Percentiles rank a stretch among this genome's conserved stretches.
These are phyloP conservation scores for Bujurquina vittata DNA, from an alignment of 2,113 vertebrate genomes.

Conservation along the genomic window DNA sequence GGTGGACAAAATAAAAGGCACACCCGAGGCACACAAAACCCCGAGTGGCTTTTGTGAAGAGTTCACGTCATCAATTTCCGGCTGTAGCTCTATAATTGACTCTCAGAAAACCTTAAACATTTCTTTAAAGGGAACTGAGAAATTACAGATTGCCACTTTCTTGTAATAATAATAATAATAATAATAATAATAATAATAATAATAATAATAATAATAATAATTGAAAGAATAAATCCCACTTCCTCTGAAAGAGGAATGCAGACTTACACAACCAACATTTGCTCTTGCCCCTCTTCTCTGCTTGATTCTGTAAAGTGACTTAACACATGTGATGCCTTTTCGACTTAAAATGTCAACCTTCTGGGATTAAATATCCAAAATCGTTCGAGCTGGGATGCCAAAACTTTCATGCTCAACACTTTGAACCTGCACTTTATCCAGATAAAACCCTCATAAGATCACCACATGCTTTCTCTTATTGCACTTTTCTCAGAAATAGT, in stretches of 20 bases:
- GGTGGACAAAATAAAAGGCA: conserved; percentile 15
- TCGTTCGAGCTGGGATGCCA: conserved; percentile 29
- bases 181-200: too few species aligned
- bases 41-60: not conserved
- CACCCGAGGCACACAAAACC: not conserved
- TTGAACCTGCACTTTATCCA: conserved; percentile 1
- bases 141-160: not conserved
- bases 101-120: not conserved
- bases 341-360: not conserved
- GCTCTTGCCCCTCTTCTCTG: not conserved
- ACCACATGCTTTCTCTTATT: conserved; percentile 23
- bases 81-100: not conserved
- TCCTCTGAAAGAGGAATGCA: not conserved
- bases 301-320: not conserved
- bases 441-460: conserved; percentile 18
- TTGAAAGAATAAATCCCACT: not conserved
- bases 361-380: not conserved
- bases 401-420: conserved; percentile 14
- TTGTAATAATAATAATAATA: not conserved
- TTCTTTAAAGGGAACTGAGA: not conserved
- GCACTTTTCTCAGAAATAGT: conserved; percentile 48
- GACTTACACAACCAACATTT: not conserved
- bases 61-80: not conserved
- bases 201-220: too few species aligned
- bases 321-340: conserved; percentile 3